Evolutionary conservation across 2,797 vertebrate species (phyloP).

Genomic region (Ammospiza maritima): DNA sequence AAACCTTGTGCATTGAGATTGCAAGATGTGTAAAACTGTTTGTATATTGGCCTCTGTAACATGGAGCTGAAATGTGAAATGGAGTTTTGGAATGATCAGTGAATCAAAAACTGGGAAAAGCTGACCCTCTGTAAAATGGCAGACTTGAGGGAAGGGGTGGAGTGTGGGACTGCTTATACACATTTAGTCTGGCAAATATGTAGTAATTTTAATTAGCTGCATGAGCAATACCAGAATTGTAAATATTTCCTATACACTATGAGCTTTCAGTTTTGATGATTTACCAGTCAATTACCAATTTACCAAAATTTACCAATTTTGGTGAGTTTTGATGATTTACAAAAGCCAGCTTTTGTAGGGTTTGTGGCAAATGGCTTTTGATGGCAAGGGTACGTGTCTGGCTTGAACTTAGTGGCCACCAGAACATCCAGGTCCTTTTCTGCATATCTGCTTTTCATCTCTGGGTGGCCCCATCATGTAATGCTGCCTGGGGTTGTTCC

Average conservation of each 20-base stretch:
- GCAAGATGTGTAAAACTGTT: not conserved
- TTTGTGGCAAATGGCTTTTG: not conserved
- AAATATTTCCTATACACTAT: not conserved
- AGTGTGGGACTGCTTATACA: not conserved
- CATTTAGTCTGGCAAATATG: not conserved
- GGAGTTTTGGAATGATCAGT: not conserved
- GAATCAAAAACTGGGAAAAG: not conserved
- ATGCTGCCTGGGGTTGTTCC: not conserved
- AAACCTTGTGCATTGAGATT: not conserved
- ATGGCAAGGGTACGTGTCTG: not conserved
- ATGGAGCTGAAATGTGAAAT: not conserved
- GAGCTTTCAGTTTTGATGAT: not conserved
- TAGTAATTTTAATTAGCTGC: not conserved
- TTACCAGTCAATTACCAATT: not conserved
- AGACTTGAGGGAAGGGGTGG: not conserved
- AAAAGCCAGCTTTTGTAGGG: not conserved
- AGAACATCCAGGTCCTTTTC: not conserved
- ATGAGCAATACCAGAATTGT: not conserved
- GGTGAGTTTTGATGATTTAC: not conserved
- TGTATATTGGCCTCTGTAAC: not conserved
- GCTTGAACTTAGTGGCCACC: not conserved
- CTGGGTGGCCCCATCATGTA: not conserved
- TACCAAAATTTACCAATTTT: not conserved
- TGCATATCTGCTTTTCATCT: not conserved
- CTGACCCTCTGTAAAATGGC: not conserved